phyloP scores from a whole-genome alignment of 2,113 vertebrate genomes.

The Glareola pratincola region DNA sequence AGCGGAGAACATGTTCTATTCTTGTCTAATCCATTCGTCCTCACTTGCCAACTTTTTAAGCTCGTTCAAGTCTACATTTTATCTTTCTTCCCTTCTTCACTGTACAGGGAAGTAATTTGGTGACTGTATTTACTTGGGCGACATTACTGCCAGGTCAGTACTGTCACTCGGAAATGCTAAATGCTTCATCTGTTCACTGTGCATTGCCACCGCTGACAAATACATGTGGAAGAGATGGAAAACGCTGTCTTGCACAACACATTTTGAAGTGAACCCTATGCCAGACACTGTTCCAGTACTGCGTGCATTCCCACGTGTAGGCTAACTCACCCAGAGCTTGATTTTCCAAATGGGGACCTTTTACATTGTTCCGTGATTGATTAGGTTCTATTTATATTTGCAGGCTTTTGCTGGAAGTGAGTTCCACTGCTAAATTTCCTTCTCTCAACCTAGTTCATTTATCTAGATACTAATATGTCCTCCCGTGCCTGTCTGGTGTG shows the following conservation, averaged over 20 bases:
- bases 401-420: background rate
- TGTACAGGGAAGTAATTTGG: background rate
- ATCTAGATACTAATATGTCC: background rate
- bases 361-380: background rate
- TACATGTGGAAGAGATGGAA: background rate
- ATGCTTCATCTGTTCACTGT: background rate
- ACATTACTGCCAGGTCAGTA: background rate
- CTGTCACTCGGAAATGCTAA: background rate
- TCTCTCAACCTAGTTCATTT: background rate
- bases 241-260: background rate
- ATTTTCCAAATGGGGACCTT: background rate
- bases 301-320: background rate
- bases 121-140: background rate
- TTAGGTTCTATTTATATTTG: background rate
- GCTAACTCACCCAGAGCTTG: background rate
- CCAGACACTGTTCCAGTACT: background rate
- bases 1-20: background rate
- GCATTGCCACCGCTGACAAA: background rate
- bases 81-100: background rate
- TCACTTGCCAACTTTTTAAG: background rate
- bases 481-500: background rate
- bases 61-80: background rate
- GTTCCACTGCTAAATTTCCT: background rate
- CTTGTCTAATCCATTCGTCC: background rate
- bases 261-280: fast-evolving